Percentiles rank a stretch among this genome's conserved stretches.
Conservation (phyloP, 1,140 invertebrate species). For the Bombus impatiens region DNA sequence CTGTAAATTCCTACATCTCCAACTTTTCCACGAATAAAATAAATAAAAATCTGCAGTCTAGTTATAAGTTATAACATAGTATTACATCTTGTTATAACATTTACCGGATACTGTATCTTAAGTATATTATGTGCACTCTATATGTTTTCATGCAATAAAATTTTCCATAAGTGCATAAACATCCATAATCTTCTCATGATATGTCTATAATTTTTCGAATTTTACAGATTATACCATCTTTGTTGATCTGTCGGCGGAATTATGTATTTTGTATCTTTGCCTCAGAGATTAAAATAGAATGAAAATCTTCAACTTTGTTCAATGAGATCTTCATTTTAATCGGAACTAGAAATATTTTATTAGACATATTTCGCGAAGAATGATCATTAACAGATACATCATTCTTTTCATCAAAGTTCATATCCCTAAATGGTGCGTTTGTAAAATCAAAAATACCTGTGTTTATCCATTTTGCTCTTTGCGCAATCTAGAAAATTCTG, state of each 20-base stretch:
- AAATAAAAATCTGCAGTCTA: neutral
- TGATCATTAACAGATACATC: neutral
- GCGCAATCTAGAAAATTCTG: neutral
- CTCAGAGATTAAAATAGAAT: neutral
- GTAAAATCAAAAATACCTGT: conserved; percentile 5
- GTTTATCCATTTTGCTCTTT: neutral
- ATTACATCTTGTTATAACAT: no score
- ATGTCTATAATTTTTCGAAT: neutral
- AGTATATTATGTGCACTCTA: no score
- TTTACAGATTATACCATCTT: neutral
- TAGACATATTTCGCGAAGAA: neutral
- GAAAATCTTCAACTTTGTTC: neutral
- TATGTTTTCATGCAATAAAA: no score
- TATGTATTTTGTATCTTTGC: neutral
- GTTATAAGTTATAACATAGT: neutral
- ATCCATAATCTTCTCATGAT: no score
- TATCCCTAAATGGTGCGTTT: neutral
- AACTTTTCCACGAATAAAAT: neutral
- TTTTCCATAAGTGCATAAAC: no score
- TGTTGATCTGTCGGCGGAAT: neutral
- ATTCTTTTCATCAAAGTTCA: neutral
- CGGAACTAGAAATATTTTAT: neutral
- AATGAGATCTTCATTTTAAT: neutral
- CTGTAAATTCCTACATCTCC: no score
- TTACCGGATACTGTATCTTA: no score